Evolutionary conservation across 2,888 invertebrate species (phyloP).

Genomic region (Leuctra nigra): DNA sequence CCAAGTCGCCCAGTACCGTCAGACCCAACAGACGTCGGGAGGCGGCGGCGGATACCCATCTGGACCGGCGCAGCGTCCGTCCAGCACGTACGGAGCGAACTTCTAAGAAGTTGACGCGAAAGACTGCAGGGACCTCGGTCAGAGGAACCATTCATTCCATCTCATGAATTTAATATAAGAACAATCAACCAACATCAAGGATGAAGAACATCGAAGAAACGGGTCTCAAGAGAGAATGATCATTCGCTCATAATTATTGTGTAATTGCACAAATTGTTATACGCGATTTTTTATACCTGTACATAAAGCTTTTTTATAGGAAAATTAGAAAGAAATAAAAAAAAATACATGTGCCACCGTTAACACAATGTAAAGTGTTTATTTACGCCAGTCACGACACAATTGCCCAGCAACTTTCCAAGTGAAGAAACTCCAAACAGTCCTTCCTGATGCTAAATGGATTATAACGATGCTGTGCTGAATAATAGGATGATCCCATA

Average conservation of each 20-base stretch:
- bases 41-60: conserved; percentile 38
- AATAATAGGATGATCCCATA: too few relatives aligned
- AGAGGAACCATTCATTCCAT: conserved; percentile 6
- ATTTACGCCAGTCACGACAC: not conserved
- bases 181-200: conserved; percentile 5
- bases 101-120: conserved; percentile 31
- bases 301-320: conserved; percentile 45
- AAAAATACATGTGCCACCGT: conserved; percentile 49
- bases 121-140: conserved; percentile 4
- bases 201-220: conserved; percentile 6
- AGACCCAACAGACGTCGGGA: conserved; percentile 51
- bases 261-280: conserved; percentile 14
- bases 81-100: conserved; percentile 40
- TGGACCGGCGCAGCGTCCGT: conserved; percentile 41
- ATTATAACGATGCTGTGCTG: too few relatives aligned
- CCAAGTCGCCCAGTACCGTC: conserved; percentile 80
- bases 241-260: conserved; percentile 6
- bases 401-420: too few relatives aligned
- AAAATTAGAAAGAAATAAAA: conserved; percentile 40
- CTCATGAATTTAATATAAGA: conserved; percentile 1
- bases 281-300: conserved; percentile 35
- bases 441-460: too few relatives aligned
- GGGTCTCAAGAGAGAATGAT: conserved; percentile 7
- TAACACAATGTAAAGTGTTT: conserved; percentile 12
- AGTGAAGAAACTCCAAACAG: too few relatives aligned